Evolutionary conservation across 2,797 vertebrate genomes (phyloP).

Genomic region (Aselliscus stoliczkanus): DNA sequence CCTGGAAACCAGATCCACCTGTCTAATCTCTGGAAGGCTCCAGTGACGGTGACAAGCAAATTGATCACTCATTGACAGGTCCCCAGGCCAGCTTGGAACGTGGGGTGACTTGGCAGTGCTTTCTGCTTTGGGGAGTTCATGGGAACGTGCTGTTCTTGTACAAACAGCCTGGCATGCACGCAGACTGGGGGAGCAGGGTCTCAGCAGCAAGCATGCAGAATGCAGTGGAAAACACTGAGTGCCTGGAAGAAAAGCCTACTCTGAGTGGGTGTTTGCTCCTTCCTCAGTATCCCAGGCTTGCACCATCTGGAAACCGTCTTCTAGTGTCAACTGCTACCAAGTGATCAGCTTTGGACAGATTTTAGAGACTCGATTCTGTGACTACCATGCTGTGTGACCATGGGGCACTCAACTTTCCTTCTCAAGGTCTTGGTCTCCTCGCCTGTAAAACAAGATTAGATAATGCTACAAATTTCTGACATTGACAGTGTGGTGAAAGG

Average conservation of each 20-base stretch:
- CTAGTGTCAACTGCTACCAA: background rate
- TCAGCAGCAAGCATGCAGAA: accelerated
- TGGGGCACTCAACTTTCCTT: background rate
- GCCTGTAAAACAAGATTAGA: background rate
- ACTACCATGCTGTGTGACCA: background rate
- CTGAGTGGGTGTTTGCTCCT: background rate
- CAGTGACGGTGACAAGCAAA: background rate
- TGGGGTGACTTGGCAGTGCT: conserved; percentile 25
- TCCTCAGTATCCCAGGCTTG: background rate
- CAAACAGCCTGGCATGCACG: background rate
- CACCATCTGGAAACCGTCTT: background rate
- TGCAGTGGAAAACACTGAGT: background rate
- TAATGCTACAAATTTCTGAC: background rate
- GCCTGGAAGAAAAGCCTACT: background rate
- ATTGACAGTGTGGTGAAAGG: background rate
- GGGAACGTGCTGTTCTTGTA: conserved; percentile 46
- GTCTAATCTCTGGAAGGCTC: background rate
- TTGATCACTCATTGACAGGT: conserved; percentile 34
- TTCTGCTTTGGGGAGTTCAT: conserved; percentile 6
- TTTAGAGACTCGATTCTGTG: background rate
- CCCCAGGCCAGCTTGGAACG: conserved; percentile 52
- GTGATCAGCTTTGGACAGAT: background rate
- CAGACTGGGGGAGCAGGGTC: background rate
- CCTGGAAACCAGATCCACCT: conserved; percentile 61
- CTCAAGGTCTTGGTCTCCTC: background rate